Conservation (phyloP, 30 jellyfish, hydroid and myxozoan species). For the Aurelia coerulea region DNA sequence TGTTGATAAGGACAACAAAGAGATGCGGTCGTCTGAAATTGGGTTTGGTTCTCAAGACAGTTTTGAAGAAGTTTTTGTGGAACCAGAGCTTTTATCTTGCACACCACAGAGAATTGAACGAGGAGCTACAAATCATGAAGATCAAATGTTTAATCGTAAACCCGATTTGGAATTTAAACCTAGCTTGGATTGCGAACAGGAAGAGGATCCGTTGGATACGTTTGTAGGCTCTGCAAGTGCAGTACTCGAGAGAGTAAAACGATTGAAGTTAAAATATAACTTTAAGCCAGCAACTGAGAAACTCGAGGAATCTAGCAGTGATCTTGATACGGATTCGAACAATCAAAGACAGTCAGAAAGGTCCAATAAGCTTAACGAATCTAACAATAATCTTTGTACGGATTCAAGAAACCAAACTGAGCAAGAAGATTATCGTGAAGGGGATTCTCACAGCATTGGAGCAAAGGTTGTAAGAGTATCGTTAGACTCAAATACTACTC, state of each 20-base stretch:
- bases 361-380: not conserved
- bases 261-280: slow-evolving; percentile 49
- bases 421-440: not conserved
- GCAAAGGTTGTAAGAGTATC: not conserved
- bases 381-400: not conserved
- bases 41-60: slow-evolving; percentile 14
- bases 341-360: not conserved
- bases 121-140: not conserved
- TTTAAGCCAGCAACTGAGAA: slow-evolving; percentile 26
- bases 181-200: not conserved
- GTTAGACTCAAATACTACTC: not conserved
- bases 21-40: not conserved
- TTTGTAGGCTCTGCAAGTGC: slow-evolving; percentile 75
- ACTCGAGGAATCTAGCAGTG: not conserved
- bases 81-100: slow-evolving; percentile 40
- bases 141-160: not conserved
- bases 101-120: slow-evolving; percentile 2
- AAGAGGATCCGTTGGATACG: slow-evolving; percentile 30
- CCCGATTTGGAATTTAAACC: slow-evolving; percentile 6
- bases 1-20: not conserved
- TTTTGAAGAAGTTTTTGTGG: slow-evolving; percentile 54
- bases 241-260: slow-evolving; percentile 59
- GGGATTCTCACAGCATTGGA: not conserved
- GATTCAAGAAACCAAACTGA: not conserved
- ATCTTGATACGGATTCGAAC: not conserved